phyloP scores from a whole-genome alignment of 2,888 invertebrate genomes.

The Troides oblongomaculatus region DNA sequence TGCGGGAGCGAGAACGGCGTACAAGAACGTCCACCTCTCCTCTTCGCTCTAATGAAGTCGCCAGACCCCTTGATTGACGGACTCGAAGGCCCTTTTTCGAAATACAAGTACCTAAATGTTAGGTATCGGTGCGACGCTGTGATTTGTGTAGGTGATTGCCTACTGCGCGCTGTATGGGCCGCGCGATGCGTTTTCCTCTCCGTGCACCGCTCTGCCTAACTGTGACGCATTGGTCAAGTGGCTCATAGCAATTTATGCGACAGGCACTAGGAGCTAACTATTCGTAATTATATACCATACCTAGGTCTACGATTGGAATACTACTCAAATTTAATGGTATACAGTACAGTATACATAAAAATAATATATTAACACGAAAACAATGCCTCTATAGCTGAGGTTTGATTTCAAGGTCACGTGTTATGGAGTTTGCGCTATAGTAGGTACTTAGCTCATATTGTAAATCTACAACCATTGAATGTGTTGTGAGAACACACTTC shows the following conservation, averaged over 20 bases:
- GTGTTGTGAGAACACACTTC: too few relatives aligned
- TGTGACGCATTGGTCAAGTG: background rate
- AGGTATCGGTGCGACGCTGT: conserved; percentile 65
- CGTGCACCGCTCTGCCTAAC: conserved; percentile 10
- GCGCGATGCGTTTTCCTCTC: conserved; percentile 19
- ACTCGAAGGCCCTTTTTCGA: conserved; percentile 68
- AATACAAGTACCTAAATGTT: conserved; percentile 57
- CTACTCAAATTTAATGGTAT: too few relatives aligned
- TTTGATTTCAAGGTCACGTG: too few relatives aligned
- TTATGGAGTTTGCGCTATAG: too few relatives aligned
- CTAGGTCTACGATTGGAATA: too few relatives aligned
- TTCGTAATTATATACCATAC: too few relatives aligned
- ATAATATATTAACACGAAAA: too few relatives aligned
- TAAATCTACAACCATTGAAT: too few relatives aligned
- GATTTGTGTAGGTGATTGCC: conserved; percentile 53
- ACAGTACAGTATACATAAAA: too few relatives aligned
- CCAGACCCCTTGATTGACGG: conserved; percentile 74
- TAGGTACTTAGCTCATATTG: too few relatives aligned
- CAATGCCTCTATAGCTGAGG: too few relatives aligned
- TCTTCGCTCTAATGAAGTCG: conserved; percentile 75
- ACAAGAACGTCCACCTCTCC: conserved; percentile 37
- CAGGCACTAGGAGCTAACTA: conserved; percentile 7
- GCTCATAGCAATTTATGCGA: conserved; percentile 15
- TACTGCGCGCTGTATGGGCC: conserved; percentile 26
- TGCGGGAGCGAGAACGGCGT: conserved; percentile 56